Evolutionary conservation across 2,888 invertebrate genomes (phyloP).

Genomic region (Ornithoptera priamus): DNA sequence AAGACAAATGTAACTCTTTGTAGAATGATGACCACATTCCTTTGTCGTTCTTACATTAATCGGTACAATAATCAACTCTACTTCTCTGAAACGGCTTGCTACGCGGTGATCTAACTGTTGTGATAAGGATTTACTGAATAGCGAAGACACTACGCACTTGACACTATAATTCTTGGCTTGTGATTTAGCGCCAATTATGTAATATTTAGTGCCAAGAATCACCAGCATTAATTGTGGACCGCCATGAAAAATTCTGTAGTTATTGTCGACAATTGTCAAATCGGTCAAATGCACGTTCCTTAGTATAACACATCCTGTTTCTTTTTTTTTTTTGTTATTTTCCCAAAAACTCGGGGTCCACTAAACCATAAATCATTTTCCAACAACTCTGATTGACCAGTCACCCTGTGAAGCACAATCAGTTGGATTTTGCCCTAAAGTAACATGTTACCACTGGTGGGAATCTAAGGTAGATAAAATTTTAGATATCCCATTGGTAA

Average conservation of each 20-base stretch:
- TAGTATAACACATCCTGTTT: neutral
- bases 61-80: slow-evolving; percentile 36
- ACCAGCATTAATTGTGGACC: neutral
- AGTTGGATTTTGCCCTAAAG: slow-evolving; percentile 19
- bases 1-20: slow-evolving; percentile 31
- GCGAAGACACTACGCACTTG: neutral
- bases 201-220: neutral
- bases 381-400: slow-evolving; percentile 1
- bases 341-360: slow-evolving; percentile 8
- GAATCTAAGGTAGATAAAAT: slow-evolving; percentile 32
- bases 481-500: slow-evolving; percentile 35
- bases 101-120: slow-evolving; percentile 31
- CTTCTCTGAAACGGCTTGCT: slow-evolving; percentile 31
- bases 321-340: too few species aligned
- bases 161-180: neutral
- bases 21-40: neutral
- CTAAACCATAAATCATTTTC: neutral
- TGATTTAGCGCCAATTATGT: neutral
- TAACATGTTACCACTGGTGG: slow-evolving; percentile 22
- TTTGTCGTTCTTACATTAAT: slow-evolving; percentile 30
- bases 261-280: neutral
- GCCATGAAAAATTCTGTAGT: neutral
- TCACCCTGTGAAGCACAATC: slow-evolving; percentile 26
- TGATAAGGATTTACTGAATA: neutral
- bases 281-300: neutral